Evolutionary conservation across 2,113 vertebrate species (phyloP).

Genomic region (Craseonycteris thonglongyai): DNA sequence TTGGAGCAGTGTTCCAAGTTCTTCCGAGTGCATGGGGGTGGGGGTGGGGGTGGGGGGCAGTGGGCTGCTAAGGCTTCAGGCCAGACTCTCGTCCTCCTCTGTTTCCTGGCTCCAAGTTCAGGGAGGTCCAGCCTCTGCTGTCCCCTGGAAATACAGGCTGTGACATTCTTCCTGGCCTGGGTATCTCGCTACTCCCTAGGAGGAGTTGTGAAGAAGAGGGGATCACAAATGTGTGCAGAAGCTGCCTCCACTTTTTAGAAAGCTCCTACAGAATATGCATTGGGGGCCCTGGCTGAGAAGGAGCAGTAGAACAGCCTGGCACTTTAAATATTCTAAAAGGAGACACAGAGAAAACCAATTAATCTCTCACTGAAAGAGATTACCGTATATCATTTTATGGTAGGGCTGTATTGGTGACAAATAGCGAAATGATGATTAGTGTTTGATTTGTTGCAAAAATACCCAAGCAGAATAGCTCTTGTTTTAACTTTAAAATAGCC

Average conservation of each 20-base stretch:
- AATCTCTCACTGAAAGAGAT: neutral
- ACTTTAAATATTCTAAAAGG: neutral
- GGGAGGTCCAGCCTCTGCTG: neutral
- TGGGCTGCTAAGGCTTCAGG: neutral
- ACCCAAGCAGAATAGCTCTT: neutral
- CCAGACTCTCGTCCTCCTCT: neutral
- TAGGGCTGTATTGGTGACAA: neutral
- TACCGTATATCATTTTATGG: neutral
- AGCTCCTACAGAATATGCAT: neutral
- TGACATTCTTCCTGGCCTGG: neutral
- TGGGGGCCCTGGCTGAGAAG: neutral
- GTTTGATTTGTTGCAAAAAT: slow-evolving; percentile 22
- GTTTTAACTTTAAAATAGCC: slow-evolving; percentile 7
- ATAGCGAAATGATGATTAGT: neutral
- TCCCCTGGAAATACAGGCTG: neutral
- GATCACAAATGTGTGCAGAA: neutral
- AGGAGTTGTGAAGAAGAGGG: neutral
- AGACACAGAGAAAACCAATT: neutral
- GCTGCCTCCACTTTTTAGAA: neutral
- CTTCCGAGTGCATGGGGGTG: neutral
- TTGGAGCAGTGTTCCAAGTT: neutral
- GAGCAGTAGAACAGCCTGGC: neutral
- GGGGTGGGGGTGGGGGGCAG: neutral
- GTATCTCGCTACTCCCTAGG: neutral
- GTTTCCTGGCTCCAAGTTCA: neutral